Percentiles rank a stretch among this genome's conserved stretches.
Conservation (phyloP, 2,888 invertebrate species). For the Tanytarsus gracilentus region DNA sequence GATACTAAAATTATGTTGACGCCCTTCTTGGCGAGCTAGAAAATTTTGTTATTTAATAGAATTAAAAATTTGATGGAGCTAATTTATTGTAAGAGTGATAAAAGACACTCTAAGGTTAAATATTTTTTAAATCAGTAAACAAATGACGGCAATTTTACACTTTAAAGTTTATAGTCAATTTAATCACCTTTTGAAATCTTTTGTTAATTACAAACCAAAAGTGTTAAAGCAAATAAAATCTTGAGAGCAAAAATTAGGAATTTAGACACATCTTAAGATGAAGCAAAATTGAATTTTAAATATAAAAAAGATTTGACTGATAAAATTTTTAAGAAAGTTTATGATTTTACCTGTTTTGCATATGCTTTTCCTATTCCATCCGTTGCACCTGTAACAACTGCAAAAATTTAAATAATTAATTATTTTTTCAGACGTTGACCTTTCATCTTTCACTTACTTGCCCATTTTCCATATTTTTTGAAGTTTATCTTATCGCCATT, state of each 20-base stretch:
- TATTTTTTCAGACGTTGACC: background rate
- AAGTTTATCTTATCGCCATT: constrained; percentile 54
- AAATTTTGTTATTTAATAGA: constrained; percentile 12
- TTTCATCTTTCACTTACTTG: constrained; percentile 52
- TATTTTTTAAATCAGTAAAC: too few relatives aligned
- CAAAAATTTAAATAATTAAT: constrained; percentile 36
- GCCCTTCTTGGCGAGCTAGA: constrained; percentile 62
- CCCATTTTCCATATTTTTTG: constrained; percentile 66
- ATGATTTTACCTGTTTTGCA: constrained; percentile 54
- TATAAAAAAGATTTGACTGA: background rate
- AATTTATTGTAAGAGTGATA: background rate
- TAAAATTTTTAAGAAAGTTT: background rate
- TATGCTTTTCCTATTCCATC: constrained; percentile 87
- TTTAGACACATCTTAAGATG: too few relatives aligned
- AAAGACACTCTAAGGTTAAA: too few relatives aligned
- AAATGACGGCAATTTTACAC: too few relatives aligned
- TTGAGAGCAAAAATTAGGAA: too few relatives aligned
- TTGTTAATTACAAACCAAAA: too few relatives aligned
- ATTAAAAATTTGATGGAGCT: background rate
- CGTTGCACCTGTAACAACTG: constrained; percentile 80
- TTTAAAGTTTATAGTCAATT: too few relatives aligned
- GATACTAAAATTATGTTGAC: constrained; percentile 73
- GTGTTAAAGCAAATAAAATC: too few relatives aligned
- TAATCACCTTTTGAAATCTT: too few relatives aligned
- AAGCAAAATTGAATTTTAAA: too few relatives aligned